phyloP scores from a whole-genome alignment of 2,888 invertebrate genomes.

The Drosophila cognata region DNA sequence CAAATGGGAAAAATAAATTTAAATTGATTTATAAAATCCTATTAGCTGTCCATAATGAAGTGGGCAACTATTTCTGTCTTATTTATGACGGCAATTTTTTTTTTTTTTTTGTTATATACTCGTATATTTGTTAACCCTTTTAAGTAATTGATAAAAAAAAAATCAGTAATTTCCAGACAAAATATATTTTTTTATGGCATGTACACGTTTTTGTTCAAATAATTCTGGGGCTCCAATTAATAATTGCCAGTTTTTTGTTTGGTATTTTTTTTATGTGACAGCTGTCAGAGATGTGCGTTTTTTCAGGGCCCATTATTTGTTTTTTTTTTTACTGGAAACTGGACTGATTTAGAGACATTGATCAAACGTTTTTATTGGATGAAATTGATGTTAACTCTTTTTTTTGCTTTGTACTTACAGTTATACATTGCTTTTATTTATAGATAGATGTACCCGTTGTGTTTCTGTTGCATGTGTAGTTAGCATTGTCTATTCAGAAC shows the following conservation, averaged over 20 bases:
- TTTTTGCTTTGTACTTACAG: conserved; percentile 53
- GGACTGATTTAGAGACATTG: conserved; percentile 26
- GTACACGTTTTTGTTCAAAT: conserved; percentile 26
- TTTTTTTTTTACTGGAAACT: conserved; percentile 27
- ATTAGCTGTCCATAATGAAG: conserved; percentile 37
- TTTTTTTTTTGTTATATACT: background rate
- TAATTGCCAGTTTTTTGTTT: conserved; percentile 28
- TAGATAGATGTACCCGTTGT: conserved; percentile 14
- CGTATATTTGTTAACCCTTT: conserved; percentile 1
- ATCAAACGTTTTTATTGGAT: conserved; percentile 7
- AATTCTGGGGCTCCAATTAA: conserved; percentile 31
- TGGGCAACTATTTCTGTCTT: conserved; percentile 27
- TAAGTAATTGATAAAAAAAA: background rate
- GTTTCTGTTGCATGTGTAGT: conserved; percentile 46
- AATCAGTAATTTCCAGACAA: conserved; percentile 28
- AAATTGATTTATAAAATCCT: conserved; percentile 42
- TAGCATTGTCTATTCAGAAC: conserved; percentile 29
- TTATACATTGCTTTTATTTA: conserved; percentile 39
- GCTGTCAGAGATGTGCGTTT: conserved; percentile 19
- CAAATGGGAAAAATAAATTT: conserved; percentile 26
- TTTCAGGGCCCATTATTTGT: conserved; percentile 25
- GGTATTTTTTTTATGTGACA: conserved; percentile 6
- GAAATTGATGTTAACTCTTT: conserved; percentile 27
- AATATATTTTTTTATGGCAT: conserved; percentile 54
- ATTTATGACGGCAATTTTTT: conserved; percentile 26